phyloP scores from a whole-genome alignment of 2,888 invertebrate genomes.

The Allacma fusca region DNA sequence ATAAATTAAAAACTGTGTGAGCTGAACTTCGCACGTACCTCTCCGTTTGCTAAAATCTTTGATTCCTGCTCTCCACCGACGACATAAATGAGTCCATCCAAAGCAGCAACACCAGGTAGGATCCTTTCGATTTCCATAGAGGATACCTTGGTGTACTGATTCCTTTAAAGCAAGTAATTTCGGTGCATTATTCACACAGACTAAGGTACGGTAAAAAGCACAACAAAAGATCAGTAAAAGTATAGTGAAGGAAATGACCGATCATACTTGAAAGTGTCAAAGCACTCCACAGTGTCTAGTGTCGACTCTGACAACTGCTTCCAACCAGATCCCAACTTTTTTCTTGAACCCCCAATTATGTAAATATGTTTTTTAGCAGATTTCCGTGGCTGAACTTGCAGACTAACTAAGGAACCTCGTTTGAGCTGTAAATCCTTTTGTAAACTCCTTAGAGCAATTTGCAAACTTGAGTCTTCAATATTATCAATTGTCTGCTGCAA shows the following conservation, averaged over 20 bases:
- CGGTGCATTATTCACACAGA: too few relatives aligned
- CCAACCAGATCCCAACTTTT: constrained; percentile 77
- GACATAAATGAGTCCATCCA: constrained; percentile 87
- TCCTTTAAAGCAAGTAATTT: constrained; percentile 64
- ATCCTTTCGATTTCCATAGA: constrained; percentile 86
- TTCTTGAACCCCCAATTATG: constrained; percentile 86
- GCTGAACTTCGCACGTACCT: constrained; percentile 64
- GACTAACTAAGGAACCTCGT: constrained; percentile 55
- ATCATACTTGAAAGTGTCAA: constrained; percentile 72
- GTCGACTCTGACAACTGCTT: constrained; percentile 80
- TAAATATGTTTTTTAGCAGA: constrained; percentile 87
- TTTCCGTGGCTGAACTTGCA: constrained; percentile 57
- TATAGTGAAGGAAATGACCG: too few relatives aligned
- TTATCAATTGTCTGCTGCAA: constrained; percentile 81
- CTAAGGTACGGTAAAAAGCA: too few relatives aligned
- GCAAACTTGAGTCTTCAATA: constrained; percentile 70
- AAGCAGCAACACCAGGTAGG: constrained; percentile 83
- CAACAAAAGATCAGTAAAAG: too few relatives aligned
- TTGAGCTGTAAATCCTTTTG: constrained; percentile 72
- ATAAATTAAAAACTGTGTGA: not conserved
- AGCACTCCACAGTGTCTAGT: constrained; percentile 83
- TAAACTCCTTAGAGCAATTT: constrained; percentile 76
- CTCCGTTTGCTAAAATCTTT: constrained; percentile 86
- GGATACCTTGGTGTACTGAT: constrained; percentile 82
- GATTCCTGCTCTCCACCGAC: constrained; percentile 92